phyloP scores from a whole-genome alignment of 1,140 invertebrate genomes.

The Holotrichia oblita region DNA sequence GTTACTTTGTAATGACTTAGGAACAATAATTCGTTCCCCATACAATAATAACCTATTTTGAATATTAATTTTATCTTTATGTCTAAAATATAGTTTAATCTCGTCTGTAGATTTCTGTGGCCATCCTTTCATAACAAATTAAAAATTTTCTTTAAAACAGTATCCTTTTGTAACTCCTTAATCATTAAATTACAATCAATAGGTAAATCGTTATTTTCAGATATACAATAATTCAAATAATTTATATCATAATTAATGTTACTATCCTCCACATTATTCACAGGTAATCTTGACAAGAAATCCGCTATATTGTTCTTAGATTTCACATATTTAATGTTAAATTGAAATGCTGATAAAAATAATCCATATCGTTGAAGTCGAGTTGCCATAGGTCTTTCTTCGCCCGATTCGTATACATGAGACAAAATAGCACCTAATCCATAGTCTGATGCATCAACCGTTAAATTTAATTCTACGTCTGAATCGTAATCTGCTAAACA shows the following conservation, averaged over 20 bases:
- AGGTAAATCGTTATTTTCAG: background rate
- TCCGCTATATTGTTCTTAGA: slow-evolving; percentile 2
- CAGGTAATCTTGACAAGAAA: slow-evolving; percentile 13
- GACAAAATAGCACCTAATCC: background rate
- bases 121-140: slow-evolving; percentile 33
- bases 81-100: too few species aligned
- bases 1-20: too few species aligned
- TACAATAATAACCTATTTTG: too few species aligned
- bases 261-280: background rate
- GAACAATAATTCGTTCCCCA: too few species aligned
- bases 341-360: slow-evolving; percentile 48
- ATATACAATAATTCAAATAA: slow-evolving; percentile 34
- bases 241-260: background rate
- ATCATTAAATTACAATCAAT: background rate
- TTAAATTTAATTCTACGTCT: background rate
- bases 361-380: slow-evolving; percentile 59
- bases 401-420: background rate
- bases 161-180: too few species aligned
- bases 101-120: background rate
- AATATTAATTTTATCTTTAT: slow-evolving; percentile 28
- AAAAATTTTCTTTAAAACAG: slow-evolving; percentile 17
- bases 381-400: background rate
- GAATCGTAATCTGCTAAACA: background rate
- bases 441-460: background rate
- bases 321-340: slow-evolving; percentile 38